Evolutionary conservation across 1,140 invertebrate genomes (phyloP), one percentile per base, ranked within the genome.

Genomic region (Drosophila lowei): DNA sequence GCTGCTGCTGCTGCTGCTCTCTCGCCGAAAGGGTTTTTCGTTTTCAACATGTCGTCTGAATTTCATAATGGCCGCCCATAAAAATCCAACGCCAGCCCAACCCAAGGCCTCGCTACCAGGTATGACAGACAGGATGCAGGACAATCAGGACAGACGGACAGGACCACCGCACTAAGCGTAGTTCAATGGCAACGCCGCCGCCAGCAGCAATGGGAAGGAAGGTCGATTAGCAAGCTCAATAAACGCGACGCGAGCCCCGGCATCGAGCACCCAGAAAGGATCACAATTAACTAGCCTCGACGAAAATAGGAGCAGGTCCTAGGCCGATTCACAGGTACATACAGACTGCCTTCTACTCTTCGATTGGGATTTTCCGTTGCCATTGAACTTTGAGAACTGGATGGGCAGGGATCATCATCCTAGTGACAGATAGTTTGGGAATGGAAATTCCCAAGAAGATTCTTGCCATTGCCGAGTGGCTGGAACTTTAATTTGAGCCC

Each of bases 61-160:
- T 76, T 70, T 70, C 56, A 77, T 77, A 77, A 77, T 77, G 73
- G 72, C 73, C 72, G 72, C 65, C 68, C 73, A 70, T 77, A 77
- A 76, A 73, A 73, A 58, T 74, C 38, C 42, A 52, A 30, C 28
- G 34, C n/a, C 15, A 28, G 25, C 41, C n/a, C 30, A 13, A 30
- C 16, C 8, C 41, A 48, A 23, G 15, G 41, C 15, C 47, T n/a
- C n/a, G 25, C 15, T 28, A 15, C 7, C 56, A 59, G 25, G 49
- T 67, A 54, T 52, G 41, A 55, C 8, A 16, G 34, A 38, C 38
- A 77, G 63, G 54, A 67, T 79, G 76, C 67, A 78, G 76, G 44
- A 62, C 52, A 53, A 41, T 49, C 62, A n/a, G 54, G 18, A 64
- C 23, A 25, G 59, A 67, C 56, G 30, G 18, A 30, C 18, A 47